Evolutionary conservation across 2,113 vertebrate species (phyloP), one percentile per base, ranked within the genome.

Genomic region (Psettodes erumei): DNA sequence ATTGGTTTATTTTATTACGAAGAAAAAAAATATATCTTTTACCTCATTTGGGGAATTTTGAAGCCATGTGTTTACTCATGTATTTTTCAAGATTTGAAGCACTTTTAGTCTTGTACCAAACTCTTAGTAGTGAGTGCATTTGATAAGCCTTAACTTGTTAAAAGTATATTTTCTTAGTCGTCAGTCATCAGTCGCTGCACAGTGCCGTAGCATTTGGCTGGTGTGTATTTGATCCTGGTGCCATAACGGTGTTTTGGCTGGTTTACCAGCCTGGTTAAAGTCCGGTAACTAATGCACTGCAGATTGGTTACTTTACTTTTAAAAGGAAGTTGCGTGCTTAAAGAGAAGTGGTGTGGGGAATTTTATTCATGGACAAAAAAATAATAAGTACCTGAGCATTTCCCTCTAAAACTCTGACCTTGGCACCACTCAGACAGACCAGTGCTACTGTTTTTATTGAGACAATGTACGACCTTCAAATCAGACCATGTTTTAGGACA

Each of bases 61-160:
- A 60, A 79, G 30, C 38, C 28, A 54, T 60, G 28, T 65, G 25
- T 61, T 66, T 30, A 62, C 8, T 11, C 5, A 11, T 73, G 13
- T 68, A 33, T 72, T 19, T 68, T 40, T 81, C 1, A 58, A 51
- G 7, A 76, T 70, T 32, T 76, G 1, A 72, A 81, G 74, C 56
- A 82, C 58, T 83, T 85, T 30, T 30, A 50, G 12, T 10, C 45
- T 35, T 6, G 30, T n/a, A 55, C 4, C 7, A 50, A 15, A 6
- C 45, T 71, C 10, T 65, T 69, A 65, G 30, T 25, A 62, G 25
- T 21, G 43, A 51, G 40, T 69, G 47, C 43, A 63, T 63, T 71
- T 45, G 58, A 82, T 45, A 21, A 32, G 68, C 63, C 78, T 89
- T 84, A 82, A 86, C 28, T 64, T 65, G 6, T 68, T 58, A 33